A percentile compares a stretch with the other conserved stretches of the same genome.
phyloP scores from a whole-genome alignment of 2,797 vertebrate species.

The Myotis myotis region DNA sequence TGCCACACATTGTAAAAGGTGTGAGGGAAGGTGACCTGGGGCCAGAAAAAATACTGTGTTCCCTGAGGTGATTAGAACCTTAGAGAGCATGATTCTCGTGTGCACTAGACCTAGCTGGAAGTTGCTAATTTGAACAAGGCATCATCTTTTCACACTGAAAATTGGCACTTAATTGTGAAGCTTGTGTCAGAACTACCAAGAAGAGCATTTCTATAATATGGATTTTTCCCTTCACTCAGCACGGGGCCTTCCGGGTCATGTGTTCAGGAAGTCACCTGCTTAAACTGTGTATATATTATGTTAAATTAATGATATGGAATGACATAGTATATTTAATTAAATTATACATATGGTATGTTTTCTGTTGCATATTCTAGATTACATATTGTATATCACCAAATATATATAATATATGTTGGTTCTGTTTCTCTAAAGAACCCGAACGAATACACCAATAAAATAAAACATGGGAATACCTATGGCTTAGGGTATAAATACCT shows the following conservation, averaged over 20 bases:
- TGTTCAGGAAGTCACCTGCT: not conserved
- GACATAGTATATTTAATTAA: not conserved
- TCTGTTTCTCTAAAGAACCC: not conserved
- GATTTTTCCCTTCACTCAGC: not conserved
- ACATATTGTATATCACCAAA: not conserved
- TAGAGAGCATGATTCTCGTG: slow-evolving; percentile 57
- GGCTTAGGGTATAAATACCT: not conserved
- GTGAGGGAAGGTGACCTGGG: slow-evolving; percentile 65
- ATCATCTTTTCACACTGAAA: slow-evolving; percentile 54
- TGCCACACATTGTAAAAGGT: slow-evolving; percentile 66
- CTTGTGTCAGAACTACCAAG: not conserved
- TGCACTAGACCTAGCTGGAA: slow-evolving; percentile 29
- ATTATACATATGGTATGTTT: not conserved
- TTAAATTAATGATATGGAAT: not conserved
- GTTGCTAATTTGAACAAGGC: not conserved
- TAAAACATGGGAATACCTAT: not conserved
- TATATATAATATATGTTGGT: not conserved
- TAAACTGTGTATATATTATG: not conserved
- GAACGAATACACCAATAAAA: not conserved
- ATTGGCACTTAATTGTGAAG: not conserved
- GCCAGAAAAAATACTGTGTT: slow-evolving; percentile 77
- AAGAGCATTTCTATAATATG: not conserved
- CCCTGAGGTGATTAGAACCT: slow-evolving; percentile 73
- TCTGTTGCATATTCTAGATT: not conserved
- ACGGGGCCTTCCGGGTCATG: not conserved